Base-by-base conservation (phyloP, 2,888 invertebrate species). In the Operophtera brumata region DNA sequence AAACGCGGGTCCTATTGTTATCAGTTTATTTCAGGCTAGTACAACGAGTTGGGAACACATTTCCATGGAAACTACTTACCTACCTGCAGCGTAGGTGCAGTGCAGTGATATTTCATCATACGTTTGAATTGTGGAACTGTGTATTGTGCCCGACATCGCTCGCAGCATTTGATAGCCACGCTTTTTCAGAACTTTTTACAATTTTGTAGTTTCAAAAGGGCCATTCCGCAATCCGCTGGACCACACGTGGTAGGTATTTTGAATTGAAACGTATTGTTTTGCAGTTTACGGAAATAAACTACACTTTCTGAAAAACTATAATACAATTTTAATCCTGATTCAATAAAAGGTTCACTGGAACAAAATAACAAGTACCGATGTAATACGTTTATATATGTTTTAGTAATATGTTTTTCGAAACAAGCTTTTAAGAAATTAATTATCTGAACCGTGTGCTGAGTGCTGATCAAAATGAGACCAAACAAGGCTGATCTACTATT, bases 61-160 rank as follows among this genome's bases (percentile, higher is more conserved):
- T n/a, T n/a, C n/a, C n/a, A n/a, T n/a, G n/a, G n/a, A n/a, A n/a
- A n/a, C n/a, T n/a, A n/a, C n/a, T n/a, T n/a, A n/a, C n/a, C n/a
- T n/a, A n/a, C n/a, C n/a, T n/a, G n/a, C n/a, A n/a, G n/a, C n/a
- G n/a, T 10, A 10, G 12, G 28, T 44, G 50, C 14, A 28, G n/a
- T 47, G 12, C 40, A 40, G 52, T 41, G 36, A 48, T 48, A 48
- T 52, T 57, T 49, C 14, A 32, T 41, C 26, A 46, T 46, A 41
- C 32, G 26, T 48, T 37, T 36, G 47, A 14, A 48, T 37, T 46
- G 26, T 44, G 47, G 41, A 50, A 39, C 52, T 41, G 43, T 53
- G 43, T 50, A 53, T 47, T 46, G 45, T 36, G 34, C 46, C 26
- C 14, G n/a, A 43, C 34, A 43, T 43, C 28, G 46, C 26, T 47